Conservation (phyloP, 2,797 vertebrate species). For the Salmo trutta region DNA sequence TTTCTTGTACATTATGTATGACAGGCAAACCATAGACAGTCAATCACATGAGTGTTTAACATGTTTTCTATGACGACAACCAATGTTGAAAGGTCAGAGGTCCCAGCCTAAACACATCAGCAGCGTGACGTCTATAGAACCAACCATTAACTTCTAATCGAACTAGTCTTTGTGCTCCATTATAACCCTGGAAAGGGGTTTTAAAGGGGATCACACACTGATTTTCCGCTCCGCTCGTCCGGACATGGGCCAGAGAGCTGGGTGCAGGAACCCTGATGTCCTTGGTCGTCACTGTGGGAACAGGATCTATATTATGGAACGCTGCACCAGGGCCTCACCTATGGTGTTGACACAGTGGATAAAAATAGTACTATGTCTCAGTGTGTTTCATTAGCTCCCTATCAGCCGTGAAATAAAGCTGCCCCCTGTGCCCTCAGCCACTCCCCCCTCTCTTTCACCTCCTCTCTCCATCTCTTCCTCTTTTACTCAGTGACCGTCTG, state of each 20-base stretch:
- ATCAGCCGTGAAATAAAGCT: conserved; percentile 17
- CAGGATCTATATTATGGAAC: background rate
- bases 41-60: background rate
- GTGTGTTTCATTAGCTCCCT: conserved; percentile 10
- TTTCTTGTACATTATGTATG: background rate
- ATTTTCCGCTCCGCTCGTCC: conserved; percentile 10
- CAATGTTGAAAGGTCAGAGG: background rate
- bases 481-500: background rate
- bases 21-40: background rate
- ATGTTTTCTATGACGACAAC: background rate
- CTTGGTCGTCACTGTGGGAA: background rate
- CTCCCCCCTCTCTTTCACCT: background rate
- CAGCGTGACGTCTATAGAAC: background rate
- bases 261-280: background rate
- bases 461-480: background rate
- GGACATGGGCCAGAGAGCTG: background rate
- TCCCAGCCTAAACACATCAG: background rate
- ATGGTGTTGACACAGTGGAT: background rate
- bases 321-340: conserved; percentile 10
- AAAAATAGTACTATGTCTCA: background rate
- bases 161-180: background rate
- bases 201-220: background rate
- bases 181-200: background rate
- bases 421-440: background rate
- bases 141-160: background rate